Evolutionary conservation across 2,888 invertebrate species (phyloP).

Genomic region (Diloba caeruleocephala): DNA sequence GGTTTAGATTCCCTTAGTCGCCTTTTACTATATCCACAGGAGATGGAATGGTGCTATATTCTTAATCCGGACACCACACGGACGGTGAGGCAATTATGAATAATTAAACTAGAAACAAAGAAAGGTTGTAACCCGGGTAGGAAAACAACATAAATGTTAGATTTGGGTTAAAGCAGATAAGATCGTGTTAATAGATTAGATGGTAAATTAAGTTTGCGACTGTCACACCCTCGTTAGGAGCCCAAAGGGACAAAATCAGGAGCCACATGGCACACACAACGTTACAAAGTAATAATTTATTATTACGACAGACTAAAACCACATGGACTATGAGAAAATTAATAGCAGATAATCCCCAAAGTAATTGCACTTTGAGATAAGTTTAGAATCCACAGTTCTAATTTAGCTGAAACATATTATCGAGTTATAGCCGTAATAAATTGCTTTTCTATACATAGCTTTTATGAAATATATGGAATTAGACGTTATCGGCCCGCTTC

Average conservation of each 20-base stretch:
- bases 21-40: no score
- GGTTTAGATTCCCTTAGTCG: no score
- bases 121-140: no score
- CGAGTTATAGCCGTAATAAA: constrained; percentile 26
- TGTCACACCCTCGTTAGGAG: constrained; percentile 75
- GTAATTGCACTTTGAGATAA: constrained; percentile 53
- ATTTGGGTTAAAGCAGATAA: constrained; percentile 63
- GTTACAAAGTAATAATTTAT: constrained; percentile 70
- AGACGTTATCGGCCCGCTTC: neutral
- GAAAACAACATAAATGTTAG: constrained; percentile 48
- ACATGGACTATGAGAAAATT: constrained; percentile 63
- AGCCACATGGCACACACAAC: constrained; percentile 62
- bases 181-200: constrained; percentile 72
- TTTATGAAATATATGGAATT: constrained; percentile 2
- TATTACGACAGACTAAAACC: constrained; percentile 60
- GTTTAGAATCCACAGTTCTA: constrained; percentile 32
- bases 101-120: constrained; percentile 3
- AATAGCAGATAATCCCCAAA: constrained; percentile 63
- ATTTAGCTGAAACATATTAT: constrained; percentile 23
- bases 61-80: no score
- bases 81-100: no score
- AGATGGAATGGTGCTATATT: no score
- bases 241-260: constrained; percentile 57
- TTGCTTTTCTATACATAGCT: constrained; percentile 14
- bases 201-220: constrained; percentile 71